Evolutionary conservation across 2,797 vertebrate genomes (phyloP).

Genomic region (Bradypodion ventrale): DNA sequence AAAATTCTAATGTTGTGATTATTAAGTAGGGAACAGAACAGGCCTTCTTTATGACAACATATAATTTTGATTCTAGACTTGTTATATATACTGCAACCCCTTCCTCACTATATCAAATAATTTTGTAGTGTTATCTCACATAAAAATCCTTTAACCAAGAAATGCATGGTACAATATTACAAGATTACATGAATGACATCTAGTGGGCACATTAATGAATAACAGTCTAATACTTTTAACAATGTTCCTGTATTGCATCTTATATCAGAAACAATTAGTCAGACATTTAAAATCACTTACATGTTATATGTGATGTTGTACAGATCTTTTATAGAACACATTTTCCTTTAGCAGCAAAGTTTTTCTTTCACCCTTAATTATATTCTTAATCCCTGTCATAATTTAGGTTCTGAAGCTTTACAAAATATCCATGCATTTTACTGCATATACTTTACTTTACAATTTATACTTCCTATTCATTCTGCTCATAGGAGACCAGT

Average conservation of each 20-base stretch:
- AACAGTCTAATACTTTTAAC: slow-evolving; percentile 37
- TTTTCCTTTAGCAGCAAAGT: neutral
- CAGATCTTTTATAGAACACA: neutral
- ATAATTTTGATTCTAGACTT: neutral
- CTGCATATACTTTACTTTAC: too few species aligned
- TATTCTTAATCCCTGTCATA: slow-evolving; percentile 18
- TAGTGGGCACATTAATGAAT: slow-evolving; percentile 71
- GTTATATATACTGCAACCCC: neutral
- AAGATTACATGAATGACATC: slow-evolving; percentile 81
- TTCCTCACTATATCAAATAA: slow-evolving; percentile 37
- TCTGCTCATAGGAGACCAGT: neutral
- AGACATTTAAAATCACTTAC: slow-evolving; percentile 23
- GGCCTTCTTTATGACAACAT: slow-evolving; percentile 32
- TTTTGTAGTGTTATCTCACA: slow-evolving; percentile 20
- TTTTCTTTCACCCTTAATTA: neutral
- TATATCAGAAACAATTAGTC: slow-evolving; percentile 10
- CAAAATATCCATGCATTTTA: neutral
- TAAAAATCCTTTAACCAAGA: slow-evolving; percentile 8
- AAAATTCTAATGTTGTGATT: neutral
- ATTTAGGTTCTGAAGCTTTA: neutral
- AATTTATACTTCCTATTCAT: neutral
- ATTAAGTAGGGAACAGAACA: slow-evolving; percentile 19
- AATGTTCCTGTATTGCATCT: neutral
- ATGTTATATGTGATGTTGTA: neutral
- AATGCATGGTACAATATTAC: slow-evolving; percentile 44